Conservation (phyloP, 2,797 vertebrate genomes). For the Gobionotothen gibberifrons region DNA sequence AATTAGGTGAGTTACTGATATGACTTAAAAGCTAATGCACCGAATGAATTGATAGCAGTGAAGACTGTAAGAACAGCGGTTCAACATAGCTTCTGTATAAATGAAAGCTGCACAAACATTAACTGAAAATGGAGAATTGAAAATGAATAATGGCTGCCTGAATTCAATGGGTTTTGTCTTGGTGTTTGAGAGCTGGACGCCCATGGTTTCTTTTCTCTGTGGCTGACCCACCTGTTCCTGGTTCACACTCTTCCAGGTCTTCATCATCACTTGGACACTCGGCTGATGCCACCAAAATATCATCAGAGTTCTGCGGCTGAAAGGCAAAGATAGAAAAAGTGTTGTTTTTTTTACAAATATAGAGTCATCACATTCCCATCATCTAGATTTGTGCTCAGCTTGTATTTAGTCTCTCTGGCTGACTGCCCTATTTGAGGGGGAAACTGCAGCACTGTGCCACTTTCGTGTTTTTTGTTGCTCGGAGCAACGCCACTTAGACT, state of each 20-base stretch:
- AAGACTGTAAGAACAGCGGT: constrained; percentile 29
- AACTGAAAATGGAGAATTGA: constrained; percentile 8
- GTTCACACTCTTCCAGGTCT: constrained; percentile 96
- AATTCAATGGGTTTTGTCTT: constrained; percentile 7
- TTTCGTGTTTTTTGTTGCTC: constrained; percentile 45
- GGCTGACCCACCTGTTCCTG: constrained; percentile 92
- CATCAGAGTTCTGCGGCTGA: constrained; percentile 91
- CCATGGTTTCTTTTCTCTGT: background rate
- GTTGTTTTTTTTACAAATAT: constrained; percentile 30
- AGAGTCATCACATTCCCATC: constrained; percentile 23
- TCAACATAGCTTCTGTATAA: constrained; percentile 23
- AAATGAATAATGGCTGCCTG: constrained; percentile 24
- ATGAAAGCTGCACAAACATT: constrained; percentile 17
- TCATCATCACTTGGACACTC: constrained; percentile 97
- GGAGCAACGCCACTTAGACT: constrained; percentile 40
- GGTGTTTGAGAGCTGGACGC: constrained; percentile 2
- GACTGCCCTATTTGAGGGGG: constrained; percentile 44
- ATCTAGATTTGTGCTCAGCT: constrained; percentile 17
- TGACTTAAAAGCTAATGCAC: constrained; percentile 24
- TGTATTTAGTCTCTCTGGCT: constrained; percentile 28
- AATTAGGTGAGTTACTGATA: constrained; percentile 44
- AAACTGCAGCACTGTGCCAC: constrained; percentile 46
- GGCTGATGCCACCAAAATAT: constrained; percentile 94
- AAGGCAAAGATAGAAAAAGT: constrained; percentile 27
- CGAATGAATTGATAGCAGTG: constrained; percentile 16